Evolutionary conservation across 2,888 invertebrate genomes (phyloP), one percentile per base, ranked within the genome.

Genomic region (Xylota sylvarum): DNA sequence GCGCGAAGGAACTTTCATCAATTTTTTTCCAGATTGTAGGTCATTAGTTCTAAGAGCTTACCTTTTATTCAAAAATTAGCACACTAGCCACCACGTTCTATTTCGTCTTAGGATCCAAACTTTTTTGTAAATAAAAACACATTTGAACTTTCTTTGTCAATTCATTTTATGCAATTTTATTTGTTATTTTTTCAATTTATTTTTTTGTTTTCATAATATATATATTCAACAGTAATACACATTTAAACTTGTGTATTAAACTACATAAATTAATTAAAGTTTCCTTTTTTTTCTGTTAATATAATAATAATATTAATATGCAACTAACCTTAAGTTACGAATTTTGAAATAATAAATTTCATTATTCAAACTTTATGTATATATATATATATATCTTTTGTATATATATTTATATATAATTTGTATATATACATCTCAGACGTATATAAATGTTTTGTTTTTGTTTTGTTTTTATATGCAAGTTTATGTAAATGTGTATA

Each of bases 201-300:
- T 69, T 52, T 43, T 65, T 72, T 65, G 12, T 72, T 86, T 76
- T 73, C 30, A 67, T 67, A 60, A 81, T 77, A 86, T 82, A 85
- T 85, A 83, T 80, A 67, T 76, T 86, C 86, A 86, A 86, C 86
- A 86, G 82, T 81, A 86, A 86, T 86, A 86, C 86, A 86, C 86
- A 86, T 86, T 85, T 86, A 86, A 86, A 86, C 86, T 86, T 86
- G 86, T 86, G 86, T 86, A 86, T 78, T 58, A 58, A 82, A 86
- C 86, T 86, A 86, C 86, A 86, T 86, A 86, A 86, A 81, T 86
- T 82, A 82, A 82, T 86, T 80, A 19, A 77, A 37, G 80, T 73
- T 60, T 23, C 14, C 40, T 56, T 69, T 48, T 60, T 32, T 48
- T 40, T 60, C 3, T 23, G 23, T 78, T 64, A 50, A 73, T 84